Evolutionary conservation across 2,888 invertebrate species (phyloP), one percentile per base, ranked within the genome.

Genomic region (Sabatieria punctata): DNA sequence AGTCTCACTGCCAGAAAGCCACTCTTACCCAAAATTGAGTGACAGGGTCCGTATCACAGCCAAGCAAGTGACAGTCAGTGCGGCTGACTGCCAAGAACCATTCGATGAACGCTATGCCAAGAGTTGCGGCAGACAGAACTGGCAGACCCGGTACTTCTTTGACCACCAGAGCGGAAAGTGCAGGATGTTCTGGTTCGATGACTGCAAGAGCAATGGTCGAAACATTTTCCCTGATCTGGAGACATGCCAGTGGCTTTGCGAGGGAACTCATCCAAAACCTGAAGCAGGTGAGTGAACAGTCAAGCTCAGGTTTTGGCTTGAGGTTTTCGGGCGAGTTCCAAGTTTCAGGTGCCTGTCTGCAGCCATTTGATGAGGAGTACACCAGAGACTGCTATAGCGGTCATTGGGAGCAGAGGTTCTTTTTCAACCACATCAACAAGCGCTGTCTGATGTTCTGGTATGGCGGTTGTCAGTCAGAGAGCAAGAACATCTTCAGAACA

Each of bases 401-500:
- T 25, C 52, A 54, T n/a, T 61, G 54, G 48, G 52, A 54, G 3
- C 54, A 51, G 47, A 58, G 59, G 25, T 61, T 59, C 50, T 61
- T 52, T 45, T 61, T 54, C 50, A 60, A 61, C 41, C 45, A 46
- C 2, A 40, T 45, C 0, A 50, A 55, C 6, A 51, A 52, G 25
- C 46, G 51, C 13, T 61, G 61, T 42, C 53, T 52, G 40, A 57
- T 56, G 56, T 61, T 61, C 49, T 61, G 61, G 61, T 60, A 55
- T 43, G 60, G 59, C 13, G 56, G 58, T 41, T 60, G 59, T 24
- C 11, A 54, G 46, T 54, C 59, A 22, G 53, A 48, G 19, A 55
- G 52, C 43, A 48, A 56, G 46, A 61, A 61, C 49, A 57, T 61
- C 43, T 61, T 57, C 50, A 40, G 39, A 8, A 52, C 52, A 27